These are phyloP conservation scores for Drosophila rubida DNA, from an alignment of 2,888 invertebrate genomes.

Conservation along the genomic window DNA sequence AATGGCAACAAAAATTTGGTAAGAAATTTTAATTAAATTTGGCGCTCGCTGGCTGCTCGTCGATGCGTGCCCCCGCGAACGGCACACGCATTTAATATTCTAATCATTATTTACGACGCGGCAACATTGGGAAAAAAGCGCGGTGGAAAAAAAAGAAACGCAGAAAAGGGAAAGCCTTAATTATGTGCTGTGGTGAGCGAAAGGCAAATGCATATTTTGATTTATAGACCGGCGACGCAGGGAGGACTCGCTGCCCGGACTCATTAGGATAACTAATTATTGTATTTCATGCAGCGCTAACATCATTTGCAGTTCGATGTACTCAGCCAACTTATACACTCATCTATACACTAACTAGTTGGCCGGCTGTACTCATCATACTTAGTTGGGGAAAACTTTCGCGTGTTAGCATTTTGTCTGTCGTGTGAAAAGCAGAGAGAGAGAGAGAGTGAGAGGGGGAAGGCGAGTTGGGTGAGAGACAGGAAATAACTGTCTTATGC, in stretches of 20 bases:
- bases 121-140: not conserved
- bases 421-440: not conserved
- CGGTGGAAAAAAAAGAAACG: not conserved
- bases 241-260: not conserved
- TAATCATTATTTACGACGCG: constrained; percentile 64
- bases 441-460: not conserved
- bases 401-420: constrained; percentile 35
- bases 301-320: constrained; percentile 18
- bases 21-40: constrained; percentile 43
- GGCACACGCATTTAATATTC: constrained; percentile 56
- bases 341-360: constrained; percentile 15
- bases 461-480: not conserved
- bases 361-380: not conserved
- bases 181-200: constrained; percentile 48
- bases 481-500: constrained; percentile 28
- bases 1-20: constrained; percentile 14
- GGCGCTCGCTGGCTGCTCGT: constrained; percentile 9
- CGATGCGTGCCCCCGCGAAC: constrained; percentile 37
- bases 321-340: not conserved
- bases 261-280: constrained; percentile 54
- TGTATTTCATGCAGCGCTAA: constrained; percentile 43
- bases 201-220: constrained; percentile 45
- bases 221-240: constrained; percentile 41
- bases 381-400: constrained; percentile 15
- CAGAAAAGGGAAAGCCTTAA: constrained; percentile 41